A percentile compares a stretch with the other conserved stretches of the same genome.
phyloP scores from a whole-genome alignment of 2,888 invertebrate genomes.

The Pseudanteris insignis region DNA sequence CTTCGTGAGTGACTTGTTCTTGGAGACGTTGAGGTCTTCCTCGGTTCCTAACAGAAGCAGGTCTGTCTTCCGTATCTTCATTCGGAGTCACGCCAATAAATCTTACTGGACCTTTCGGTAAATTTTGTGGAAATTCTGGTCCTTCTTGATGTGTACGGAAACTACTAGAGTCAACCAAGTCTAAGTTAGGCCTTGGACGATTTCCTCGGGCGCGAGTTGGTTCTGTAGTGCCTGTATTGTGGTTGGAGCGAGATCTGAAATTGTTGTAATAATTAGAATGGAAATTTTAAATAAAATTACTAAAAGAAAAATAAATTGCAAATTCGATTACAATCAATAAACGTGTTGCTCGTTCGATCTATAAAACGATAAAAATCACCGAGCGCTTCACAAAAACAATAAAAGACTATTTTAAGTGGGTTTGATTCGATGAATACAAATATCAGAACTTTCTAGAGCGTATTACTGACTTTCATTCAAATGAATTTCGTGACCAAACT shows the following conservation, averaged over 20 bases:
- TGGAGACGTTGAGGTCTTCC: slow-evolving; percentile 54
- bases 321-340: too few relatives aligned
- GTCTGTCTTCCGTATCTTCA: slow-evolving; percentile 65
- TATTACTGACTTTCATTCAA: too few relatives aligned
- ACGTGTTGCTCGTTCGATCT: too few relatives aligned
- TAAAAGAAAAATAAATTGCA: too few relatives aligned
- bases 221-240: slow-evolving; percentile 63
- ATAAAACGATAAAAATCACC: too few relatives aligned
- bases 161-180: slow-evolving; percentile 82
- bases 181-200: slow-evolving; percentile 75
- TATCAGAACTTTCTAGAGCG: too few relatives aligned
- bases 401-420: too few relatives aligned
- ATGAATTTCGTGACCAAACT: too few relatives aligned
- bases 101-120: slow-evolving; percentile 70
- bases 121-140: slow-evolving; percentile 70
- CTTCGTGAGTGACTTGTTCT: slow-evolving; percentile 57
- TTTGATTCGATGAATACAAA: too few relatives aligned
- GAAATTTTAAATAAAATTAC: too few relatives aligned
- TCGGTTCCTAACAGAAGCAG: slow-evolving; percentile 48
- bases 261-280: not conserved
- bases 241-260: slow-evolving; percentile 62
- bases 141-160: slow-evolving; percentile 76
- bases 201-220: slow-evolving; percentile 58
- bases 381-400: too few relatives aligned
- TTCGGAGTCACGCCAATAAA: slow-evolving; percentile 72